Percentiles rank a stretch among this genome's conserved stretches.
phyloP scores from a whole-genome alignment of 2,113 vertebrate genomes.

The Pseudolaguvia tuberculata region DNA sequence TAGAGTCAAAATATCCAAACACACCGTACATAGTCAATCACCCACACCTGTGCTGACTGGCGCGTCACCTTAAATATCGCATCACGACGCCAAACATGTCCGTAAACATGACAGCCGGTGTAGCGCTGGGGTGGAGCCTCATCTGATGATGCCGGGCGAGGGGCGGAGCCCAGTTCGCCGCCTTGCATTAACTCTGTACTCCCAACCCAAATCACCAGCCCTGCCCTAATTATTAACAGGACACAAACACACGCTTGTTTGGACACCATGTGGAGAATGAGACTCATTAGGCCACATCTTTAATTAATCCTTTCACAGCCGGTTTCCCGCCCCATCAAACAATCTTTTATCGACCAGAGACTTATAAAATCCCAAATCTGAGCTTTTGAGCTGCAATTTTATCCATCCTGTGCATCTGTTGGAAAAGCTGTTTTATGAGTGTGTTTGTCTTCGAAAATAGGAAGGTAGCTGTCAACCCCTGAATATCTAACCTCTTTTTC shows the following conservation, averaged over 20 bases:
- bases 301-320: conserved; percentile 34
- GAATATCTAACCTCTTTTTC: conserved; percentile 35
- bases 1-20: too few relatives aligned
- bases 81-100: too few relatives aligned
- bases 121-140: too few relatives aligned
- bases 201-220: conserved; percentile 10
- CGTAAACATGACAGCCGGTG: too few relatives aligned
- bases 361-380: conserved; percentile 10
- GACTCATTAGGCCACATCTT: conserved; percentile 8
- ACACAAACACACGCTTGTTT: conserved; percentile 33
- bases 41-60: too few relatives aligned
- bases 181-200: not conserved
- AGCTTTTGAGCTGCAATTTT: conserved; percentile 17
- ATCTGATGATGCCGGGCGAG: too few relatives aligned
- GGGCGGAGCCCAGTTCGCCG: too few relatives aligned
- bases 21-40: too few relatives aligned
- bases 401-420: conserved; percentile 49
- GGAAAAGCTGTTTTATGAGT: conserved; percentile 51
- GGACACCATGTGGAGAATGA: conserved; percentile 19
- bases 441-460: conserved; percentile 61
- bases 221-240: conserved; percentile 39
- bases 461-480: conserved; percentile 36
- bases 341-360: conserved; percentile 6
- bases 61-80: too few relatives aligned
- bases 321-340: not conserved